These are phyloP conservation scores for Spea multiplicata DNA, from an alignment of 2,113 vertebrate genomes.

Conservation along the genomic window DNA sequence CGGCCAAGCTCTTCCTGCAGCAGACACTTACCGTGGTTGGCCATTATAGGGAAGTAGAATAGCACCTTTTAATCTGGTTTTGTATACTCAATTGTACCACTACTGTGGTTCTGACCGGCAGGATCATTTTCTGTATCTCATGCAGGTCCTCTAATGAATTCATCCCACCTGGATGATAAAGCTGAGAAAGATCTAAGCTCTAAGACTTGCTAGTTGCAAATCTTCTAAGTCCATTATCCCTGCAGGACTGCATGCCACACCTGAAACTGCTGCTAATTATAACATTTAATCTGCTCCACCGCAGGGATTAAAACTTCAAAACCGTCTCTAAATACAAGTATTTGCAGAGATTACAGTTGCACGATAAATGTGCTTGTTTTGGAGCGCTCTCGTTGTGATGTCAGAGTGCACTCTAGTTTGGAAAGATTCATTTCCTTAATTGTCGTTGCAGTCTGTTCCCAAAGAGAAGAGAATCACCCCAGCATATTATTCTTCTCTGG, in stretches of 20 bases:
- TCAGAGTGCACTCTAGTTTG: too few relatives aligned
- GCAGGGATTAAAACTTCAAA: conserved; percentile 20
- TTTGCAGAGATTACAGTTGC: conserved; percentile 1
- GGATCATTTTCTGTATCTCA: not conserved
- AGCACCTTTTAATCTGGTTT: too few relatives aligned
- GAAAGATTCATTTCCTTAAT: too few relatives aligned
- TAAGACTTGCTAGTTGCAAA: conserved; percentile 11
- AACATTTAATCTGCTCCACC: conserved; percentile 38
- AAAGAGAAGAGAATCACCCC: too few relatives aligned
- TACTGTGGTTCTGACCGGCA: not conserved
- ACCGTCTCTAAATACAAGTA: not conserved
- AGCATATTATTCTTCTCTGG: too few relatives aligned
- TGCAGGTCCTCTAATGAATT: not conserved
- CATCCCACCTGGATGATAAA: not conserved
- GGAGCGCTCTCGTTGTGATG: not conserved
- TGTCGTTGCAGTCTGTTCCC: too few relatives aligned
- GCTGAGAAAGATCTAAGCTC: conserved; percentile 23
- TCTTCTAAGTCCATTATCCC: conserved; percentile 29
- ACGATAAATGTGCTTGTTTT: not conserved
- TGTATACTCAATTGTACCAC: too few relatives aligned
- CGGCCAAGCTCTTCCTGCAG: too few relatives aligned
- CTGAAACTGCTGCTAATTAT: conserved; percentile 32
- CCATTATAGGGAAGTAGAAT: too few relatives aligned
- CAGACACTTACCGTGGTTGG: too few relatives aligned
- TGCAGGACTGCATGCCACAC: conserved; percentile 29